Conservation (phyloP, 1,140 invertebrate species). For the Lordiphosa clarofinis region DNA sequence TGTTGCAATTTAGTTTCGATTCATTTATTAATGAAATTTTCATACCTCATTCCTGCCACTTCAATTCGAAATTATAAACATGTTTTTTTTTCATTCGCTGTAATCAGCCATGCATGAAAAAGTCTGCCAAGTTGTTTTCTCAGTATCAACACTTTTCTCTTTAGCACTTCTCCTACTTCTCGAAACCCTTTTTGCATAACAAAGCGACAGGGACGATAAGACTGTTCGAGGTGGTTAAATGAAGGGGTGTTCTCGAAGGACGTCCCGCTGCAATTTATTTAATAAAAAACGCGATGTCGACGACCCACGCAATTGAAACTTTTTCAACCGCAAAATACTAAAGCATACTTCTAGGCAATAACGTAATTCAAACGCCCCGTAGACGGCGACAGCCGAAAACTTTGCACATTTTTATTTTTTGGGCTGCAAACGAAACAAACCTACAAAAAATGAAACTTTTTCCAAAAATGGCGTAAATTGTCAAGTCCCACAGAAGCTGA, state of each 20-base stretch:
- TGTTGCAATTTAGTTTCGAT: constrained; percentile 20
- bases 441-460: constrained; percentile 29
- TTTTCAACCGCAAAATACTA: constrained; percentile 74
- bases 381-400: constrained; percentile 62
- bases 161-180: constrained; percentile 35
- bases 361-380: constrained; percentile 66
- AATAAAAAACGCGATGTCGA: constrained; percentile 57
- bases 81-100: constrained; percentile 24
- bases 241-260: constrained; percentile 12
- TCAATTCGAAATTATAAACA: constrained; percentile 22
- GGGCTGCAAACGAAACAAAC: constrained; percentile 1
- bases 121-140: constrained; percentile 50
- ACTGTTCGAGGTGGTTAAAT: background rate
- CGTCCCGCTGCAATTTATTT: constrained; percentile 65
- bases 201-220: constrained; percentile 43
- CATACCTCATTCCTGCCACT: background rate
- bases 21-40: constrained; percentile 39
- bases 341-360: constrained; percentile 73
- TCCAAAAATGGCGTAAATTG: constrained; percentile 69
- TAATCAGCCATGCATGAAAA: constrained; percentile 36
- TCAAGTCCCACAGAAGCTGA: constrained; percentile 32
- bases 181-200: constrained; percentile 57
- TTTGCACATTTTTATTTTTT: constrained; percentile 56
- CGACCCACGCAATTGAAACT: constrained; percentile 73
- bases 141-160: constrained; percentile 30